phyloP scores from a whole-genome alignment of 2,113 vertebrate species.

The Alligator sinensis region DNA sequence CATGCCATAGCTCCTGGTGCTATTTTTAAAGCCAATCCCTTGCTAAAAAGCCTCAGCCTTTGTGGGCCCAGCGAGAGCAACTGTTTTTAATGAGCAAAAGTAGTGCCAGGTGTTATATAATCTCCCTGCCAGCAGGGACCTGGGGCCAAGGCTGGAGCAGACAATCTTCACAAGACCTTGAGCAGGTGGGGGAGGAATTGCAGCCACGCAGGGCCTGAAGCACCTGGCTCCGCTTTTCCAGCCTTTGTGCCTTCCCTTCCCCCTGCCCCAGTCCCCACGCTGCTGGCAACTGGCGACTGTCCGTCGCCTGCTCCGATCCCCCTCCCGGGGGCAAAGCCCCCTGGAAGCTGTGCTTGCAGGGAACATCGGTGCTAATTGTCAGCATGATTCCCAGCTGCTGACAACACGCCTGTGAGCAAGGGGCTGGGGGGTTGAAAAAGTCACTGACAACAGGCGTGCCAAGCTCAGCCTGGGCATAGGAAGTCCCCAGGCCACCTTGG shows the following conservation, averaged over 20 bases:
- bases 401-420: background rate
- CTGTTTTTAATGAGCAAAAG: background rate
- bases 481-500: no score
- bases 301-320: background rate
- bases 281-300: background rate
- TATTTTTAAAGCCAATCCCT: background rate
- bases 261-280: background rate
- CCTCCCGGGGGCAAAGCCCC: background rate
- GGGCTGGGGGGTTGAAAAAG: background rate
- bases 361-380: fast-evolving
- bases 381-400: background rate
- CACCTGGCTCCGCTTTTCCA: background rate
- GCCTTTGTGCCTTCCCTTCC: fast-evolving
- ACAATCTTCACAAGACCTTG: background rate
- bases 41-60: background rate
- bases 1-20: fast-evolving
- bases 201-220: fast-evolving
- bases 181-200: fast-evolving
- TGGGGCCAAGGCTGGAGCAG: background rate
- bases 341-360: fast-evolving
- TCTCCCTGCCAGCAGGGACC: background rate
- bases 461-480: background rate
- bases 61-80: background rate
- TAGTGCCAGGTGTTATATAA: background rate
- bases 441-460: background rate